phyloP scores from a whole-genome alignment of 2,797 vertebrate genomes.

The Arnoldichthys spilopterus region DNA sequence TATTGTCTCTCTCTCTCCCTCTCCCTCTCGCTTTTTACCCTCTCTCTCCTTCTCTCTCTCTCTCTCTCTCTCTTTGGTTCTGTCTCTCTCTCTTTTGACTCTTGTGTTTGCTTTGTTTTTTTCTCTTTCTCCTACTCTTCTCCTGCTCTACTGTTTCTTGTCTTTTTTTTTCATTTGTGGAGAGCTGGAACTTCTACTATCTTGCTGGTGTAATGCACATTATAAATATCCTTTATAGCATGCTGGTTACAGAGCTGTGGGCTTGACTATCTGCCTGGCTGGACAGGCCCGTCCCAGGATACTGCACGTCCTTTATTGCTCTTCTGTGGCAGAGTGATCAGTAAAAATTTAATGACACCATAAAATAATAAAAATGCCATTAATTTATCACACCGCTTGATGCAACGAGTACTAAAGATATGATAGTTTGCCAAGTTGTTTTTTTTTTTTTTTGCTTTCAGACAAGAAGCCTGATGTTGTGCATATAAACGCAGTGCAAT shows the following conservation, averaged over 20 bases:
- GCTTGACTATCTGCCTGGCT: slow-evolving; percentile 76
- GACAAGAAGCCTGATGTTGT: slow-evolving; percentile 91
- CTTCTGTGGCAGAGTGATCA: slow-evolving; percentile 96
- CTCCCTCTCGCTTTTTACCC: slow-evolving; percentile 25
- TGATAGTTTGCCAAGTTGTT: slow-evolving; percentile 92
- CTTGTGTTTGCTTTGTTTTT: not conserved
- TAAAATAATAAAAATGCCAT: slow-evolving; percentile 99
- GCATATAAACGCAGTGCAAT: slow-evolving; percentile 90
- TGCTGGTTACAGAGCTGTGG: slow-evolving; percentile 78
- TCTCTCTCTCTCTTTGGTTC: not conserved
- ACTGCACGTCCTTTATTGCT: slow-evolving; percentile 91
- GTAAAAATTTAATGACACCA: slow-evolving; percentile 99
- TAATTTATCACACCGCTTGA: slow-evolving; percentile 98
- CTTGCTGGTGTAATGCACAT: slow-evolving; percentile 64
- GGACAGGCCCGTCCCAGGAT: slow-evolving; percentile 84
- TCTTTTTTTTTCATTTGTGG: not conserved
- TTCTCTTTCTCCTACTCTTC: not conserved
- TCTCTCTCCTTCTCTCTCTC: slow-evolving; percentile 16
- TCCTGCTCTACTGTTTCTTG: slow-evolving; percentile 4
- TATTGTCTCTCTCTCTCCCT: slow-evolving; percentile 38
- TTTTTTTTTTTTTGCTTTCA: slow-evolving; percentile 80
- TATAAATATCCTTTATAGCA: slow-evolving; percentile 85
- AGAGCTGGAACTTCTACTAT: slow-evolving; percentile 24
- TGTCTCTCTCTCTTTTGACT: too few species aligned
- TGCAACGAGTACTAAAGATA: slow-evolving; percentile 91